Base-by-base conservation (phyloP, 1,140 invertebrate genomes). In the Psilanteris sp. region DNA sequence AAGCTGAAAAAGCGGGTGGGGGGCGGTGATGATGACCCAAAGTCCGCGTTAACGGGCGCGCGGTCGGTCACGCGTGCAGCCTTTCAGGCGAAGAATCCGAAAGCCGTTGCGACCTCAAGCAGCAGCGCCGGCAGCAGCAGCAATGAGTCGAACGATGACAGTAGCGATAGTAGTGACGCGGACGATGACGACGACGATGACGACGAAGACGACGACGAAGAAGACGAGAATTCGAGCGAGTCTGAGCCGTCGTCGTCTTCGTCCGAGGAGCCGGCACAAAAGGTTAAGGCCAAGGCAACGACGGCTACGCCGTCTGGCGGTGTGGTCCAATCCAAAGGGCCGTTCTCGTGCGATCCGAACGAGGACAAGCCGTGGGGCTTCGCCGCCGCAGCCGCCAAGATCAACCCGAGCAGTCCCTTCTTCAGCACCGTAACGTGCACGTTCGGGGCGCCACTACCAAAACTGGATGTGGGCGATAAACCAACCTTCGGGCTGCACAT, bases 331-430 rank as follows among this genome's bases (percentile, higher is more conserved):
- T 84, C 48, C 81, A 90, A 73, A 66, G 84, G 32, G 62, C 86
- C 68, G 78, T 90, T 79, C 83, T 80, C 80, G 5, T 87, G 81
- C 54, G 81, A 85, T 10, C 31, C 83, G 0, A 81, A 73, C 54
- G 88, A 91, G 41, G 90, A 93, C 18, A 90, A 90, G 57, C 91
- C 91, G 7, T 95, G 94, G 94, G 94, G 94, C 0, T 95, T 95
- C 84, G 94, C 94, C 0, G 94, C 94, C 0, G 90, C 90, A 2
- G 91, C 90, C 7, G 90, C 90, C 0, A 89, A 89, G 11, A 44
- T 87, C 2, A 81, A 81, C 39, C 78, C 82, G 24, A 77, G 84
- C 10, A 64, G 36, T 75, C 85, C 52, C 4, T 87, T 87, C 50
- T 88, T 89, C 48, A 87, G 81, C 27, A 83, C 73, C 39, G 85